Evolutionary conservation across 2,113 vertebrate genomes (phyloP), one percentile per base, ranked within the genome.

Genomic region (Tringa solitaria): DNA sequence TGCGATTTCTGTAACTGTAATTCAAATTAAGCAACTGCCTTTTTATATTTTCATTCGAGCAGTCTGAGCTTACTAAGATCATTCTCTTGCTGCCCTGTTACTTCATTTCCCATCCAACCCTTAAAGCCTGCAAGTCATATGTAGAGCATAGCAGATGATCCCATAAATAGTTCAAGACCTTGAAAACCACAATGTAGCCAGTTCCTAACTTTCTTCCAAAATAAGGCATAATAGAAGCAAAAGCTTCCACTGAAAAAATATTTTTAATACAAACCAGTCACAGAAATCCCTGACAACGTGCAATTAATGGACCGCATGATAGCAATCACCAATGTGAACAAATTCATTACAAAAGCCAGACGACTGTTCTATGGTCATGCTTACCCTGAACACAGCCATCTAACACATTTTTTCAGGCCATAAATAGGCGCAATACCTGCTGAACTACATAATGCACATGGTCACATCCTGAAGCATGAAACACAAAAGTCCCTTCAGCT

Each of bases 201-300:
- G n/a, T 69, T 95, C 51, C 84, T 60, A 93, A 64, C 59, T 91
- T 94, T 85, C 67, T 96, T 87, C 90, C 85, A 91, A 91, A 90
- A 83, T 80, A 91, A 96, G 67, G 46, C 65, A 87, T 41, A 89
- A 84, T 30, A 84, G 35, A 91, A 51, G 10, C 51, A 94, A 91
- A 93, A 89, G 30, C 48, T 81, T 64, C 37, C 69, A 91, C 21
- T 75, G 16, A 87, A 92, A 95, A 64, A 81, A 22, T n/a, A 84
- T 79, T 89, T 90, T 77, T 73, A 94, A 87, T 60, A 73, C 13
- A 87, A 82, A 85, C 22, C 64, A 85, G 48, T 72, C 68, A 87
- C 67, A 93, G 60, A 94, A 89, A 92, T 81, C 51, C 51, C 30
- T 81, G 50, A 82, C 37, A 95, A 64, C 6, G 3, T 4, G 3